These are phyloP conservation scores for Tragelaphus strepsiceros DNA, from an alignment of 2,113 vertebrate genomes.

Conservation along the genomic window DNA sequence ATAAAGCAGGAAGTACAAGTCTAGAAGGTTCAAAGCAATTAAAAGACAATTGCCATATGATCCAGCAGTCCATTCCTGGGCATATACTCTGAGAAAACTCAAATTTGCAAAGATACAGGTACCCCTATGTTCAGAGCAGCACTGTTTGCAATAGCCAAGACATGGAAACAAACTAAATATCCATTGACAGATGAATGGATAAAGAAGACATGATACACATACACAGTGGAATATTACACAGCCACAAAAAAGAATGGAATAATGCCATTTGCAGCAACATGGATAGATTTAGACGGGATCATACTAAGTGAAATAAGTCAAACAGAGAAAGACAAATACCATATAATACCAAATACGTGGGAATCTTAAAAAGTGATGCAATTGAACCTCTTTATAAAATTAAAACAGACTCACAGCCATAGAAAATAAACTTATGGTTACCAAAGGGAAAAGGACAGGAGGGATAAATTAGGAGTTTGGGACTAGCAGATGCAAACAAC, in stretches of 20 bases:
- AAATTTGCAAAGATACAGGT: background rate
- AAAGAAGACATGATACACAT: background rate
- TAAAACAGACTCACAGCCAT: background rate
- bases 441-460: background rate
- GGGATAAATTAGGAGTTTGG: background rate
- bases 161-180: background rate
- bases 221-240: background rate
- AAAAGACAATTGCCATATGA: background rate
- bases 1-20: background rate
- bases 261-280: background rate
- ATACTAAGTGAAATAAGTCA: background rate
- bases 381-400: background rate
- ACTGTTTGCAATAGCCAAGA: background rate
- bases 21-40: background rate
- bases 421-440: background rate
- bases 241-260: background rate
- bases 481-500: background rate
- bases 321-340: background rate
- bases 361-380: background rate
- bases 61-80: background rate
- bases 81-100: background rate
- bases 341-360: background rate
- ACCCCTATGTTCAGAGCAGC: background rate
- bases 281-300: background rate
- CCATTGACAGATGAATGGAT: background rate